Base-by-base conservation (phyloP, 2,888 invertebrate genomes). In the Eurytoma adleriae region DNA sequence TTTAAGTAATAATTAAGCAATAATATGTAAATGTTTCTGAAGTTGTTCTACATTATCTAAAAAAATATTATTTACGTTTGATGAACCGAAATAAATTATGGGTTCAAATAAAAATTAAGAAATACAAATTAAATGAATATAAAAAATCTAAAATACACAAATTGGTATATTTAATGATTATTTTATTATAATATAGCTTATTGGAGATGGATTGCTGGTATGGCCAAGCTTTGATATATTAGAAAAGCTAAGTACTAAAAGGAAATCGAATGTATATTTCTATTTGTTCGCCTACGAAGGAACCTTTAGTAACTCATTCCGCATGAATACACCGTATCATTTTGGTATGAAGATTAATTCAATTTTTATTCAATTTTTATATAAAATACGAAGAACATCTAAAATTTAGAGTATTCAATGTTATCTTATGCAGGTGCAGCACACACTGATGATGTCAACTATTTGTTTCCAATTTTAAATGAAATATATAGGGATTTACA, bases 391-490 rank as follows among this genome's bases (percentile, higher is more conserved):
- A 57, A 20, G 1, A 2, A n/a, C 2, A 7, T 3, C 10, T 10
- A 3, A n/a, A 1, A 57, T 18, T 57, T 18, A 10, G 7, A 18
- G 10, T 57, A 57, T n/a, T 24, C 48, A n/a, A 18, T 24, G 24
- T 61, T 18, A 62, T 48, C 2, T 18, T 61, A 16, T 56, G 27
- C 30, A 89, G 89, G 87, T 2, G 79, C 87, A 12, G 1, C 80
- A 4, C 90, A 90, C 57, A 77, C 73, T 3, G 89, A 90, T 56
- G 89, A 89, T 2, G 2, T 89, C 27, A 86, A 87, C 73, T 90
- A 90, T 70, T 59, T 88, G 40, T 86, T 88, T 48, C 89, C 89
- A 0, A 76, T 80, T 61, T 74, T 85, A 14, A 87, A 86, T 73
- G 78, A 59, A 5, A 3, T 30, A 40, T 84, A 68, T 30, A 70